Evolutionary conservation across 1,140 invertebrate genomes (phyloP).

Genomic region (Periplaneta americana): DNA sequence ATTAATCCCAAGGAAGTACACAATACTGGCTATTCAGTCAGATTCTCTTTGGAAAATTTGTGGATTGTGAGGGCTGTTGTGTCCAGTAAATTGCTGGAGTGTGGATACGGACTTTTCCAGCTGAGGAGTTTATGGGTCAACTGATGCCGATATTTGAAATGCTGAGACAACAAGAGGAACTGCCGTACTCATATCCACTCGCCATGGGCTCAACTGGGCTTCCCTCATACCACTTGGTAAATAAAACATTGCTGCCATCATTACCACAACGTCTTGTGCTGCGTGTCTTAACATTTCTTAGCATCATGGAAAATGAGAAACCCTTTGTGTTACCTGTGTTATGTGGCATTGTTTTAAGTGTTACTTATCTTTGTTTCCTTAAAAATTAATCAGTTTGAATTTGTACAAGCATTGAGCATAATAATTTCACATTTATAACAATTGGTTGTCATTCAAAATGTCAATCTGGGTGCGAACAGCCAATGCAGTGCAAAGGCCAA

Average conservation of each 20-base stretch:
- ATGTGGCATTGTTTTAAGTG: not conserved
- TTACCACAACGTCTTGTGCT: not conserved
- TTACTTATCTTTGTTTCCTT: not conserved
- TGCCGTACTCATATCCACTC: conserved; percentile 80
- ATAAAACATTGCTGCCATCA: conserved; percentile 29
- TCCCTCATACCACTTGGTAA: conserved; percentile 65
- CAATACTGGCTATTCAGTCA: not conserved
- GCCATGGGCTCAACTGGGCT: conserved; percentile 59
- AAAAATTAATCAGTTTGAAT: too few species aligned
- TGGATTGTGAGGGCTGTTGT: not conserved
- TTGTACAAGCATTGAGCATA: too few species aligned
- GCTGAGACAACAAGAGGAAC: conserved; percentile 79
- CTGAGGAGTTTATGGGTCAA: conserved; percentile 87
- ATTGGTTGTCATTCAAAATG: too few species aligned
- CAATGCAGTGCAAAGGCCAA: too few species aligned
- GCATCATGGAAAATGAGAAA: not conserved
- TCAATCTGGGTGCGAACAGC: too few species aligned
- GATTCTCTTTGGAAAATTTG: not conserved
- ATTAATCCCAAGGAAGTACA: not conserved
- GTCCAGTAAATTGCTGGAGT: not conserved
- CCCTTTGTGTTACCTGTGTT: too few species aligned
- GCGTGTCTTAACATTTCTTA: not conserved
- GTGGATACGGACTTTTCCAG: conserved; percentile 42
- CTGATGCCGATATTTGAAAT: conserved; percentile 91
- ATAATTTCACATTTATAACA: too few species aligned